Base-by-base conservation (phyloP, 2,113 vertebrate species). In the Cyanoramphus novaezelandiae region DNA sequence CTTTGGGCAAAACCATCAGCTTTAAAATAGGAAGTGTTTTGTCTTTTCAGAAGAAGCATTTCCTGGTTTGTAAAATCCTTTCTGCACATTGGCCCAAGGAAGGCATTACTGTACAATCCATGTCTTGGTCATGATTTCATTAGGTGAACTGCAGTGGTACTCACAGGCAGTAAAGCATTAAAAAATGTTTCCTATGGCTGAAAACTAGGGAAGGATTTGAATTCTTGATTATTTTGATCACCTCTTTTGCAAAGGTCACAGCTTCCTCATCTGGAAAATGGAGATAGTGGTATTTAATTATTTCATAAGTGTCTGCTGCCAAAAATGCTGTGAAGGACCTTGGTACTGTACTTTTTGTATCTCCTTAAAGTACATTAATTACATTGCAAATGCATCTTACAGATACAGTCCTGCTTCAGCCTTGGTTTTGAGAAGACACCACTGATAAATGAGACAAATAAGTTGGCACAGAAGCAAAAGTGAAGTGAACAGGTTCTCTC, bases 201-300 rank as follows among this genome's bases (percentile, higher is more conserved):
- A 78, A 84, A 78, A 18, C 21, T 19, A 33, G 44, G 72, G 62
- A 87, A 49, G 41, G 24, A 39, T 81, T 95, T 35, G 77, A 77
- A 74, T 93, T 93, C 87, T 83, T 90, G 72, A 88, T 80, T 33
- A 57, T 18, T 86, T 71, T 90, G 69, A 52, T 93, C 39, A 33
- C 21, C 87, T 69, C 27, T 78, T 72, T 82, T 82, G 52, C 83
- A 82, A 90, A 95, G 74, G 65, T 78, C 17, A 0, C 57, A 14
- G 17, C 72, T 93, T 90, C 62, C 52, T 65, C 23, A n/a, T 67
- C 84, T 89, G 28, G 49, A 79, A 91, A 65, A 67, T 57, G 39
- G 75, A 57, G 72, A 41, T 41, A 35, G 33, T 3, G 49, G 11
- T 52, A 29, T 44, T 91, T 41, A 82, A 68, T 71, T 63, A 13